These are phyloP conservation scores for Pempheris klunzingeri DNA, from an alignment of 2,797 vertebrate genomes.

Conservation along the genomic window DNA sequence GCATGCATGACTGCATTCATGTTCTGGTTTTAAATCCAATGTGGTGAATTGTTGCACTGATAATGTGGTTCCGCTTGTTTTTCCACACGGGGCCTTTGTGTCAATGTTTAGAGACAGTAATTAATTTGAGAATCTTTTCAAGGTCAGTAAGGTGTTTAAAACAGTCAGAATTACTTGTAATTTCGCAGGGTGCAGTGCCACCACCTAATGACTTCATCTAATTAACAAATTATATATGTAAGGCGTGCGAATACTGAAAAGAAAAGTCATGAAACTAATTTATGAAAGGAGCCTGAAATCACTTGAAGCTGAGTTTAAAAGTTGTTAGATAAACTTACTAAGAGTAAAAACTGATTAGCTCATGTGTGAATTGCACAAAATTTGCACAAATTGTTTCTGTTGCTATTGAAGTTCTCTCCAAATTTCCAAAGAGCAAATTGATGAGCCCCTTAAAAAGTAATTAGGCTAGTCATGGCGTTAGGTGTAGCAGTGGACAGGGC, in stretches of 20 bases:
- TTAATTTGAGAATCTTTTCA: slow-evolving; percentile 36
- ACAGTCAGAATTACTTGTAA: not conserved
- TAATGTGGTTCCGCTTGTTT: slow-evolving; percentile 34
- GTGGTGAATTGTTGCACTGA: slow-evolving; percentile 42
- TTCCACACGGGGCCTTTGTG: slow-evolving; percentile 6
- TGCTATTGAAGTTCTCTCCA: slow-evolving; percentile 46
- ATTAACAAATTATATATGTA: not conserved
- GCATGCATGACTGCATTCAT: slow-evolving; percentile 49
- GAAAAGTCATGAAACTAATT: not conserved
- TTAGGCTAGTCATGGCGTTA: slow-evolving; percentile 71
- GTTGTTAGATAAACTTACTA: slow-evolving; percentile 50
- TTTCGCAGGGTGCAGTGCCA: slow-evolving; percentile 6
- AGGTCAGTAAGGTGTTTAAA: slow-evolving; percentile 24
- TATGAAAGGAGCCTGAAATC: not conserved
- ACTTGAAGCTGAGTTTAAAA: slow-evolving; percentile 15
- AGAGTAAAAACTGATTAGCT: slow-evolving; percentile 42
- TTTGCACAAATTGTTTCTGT: slow-evolving; percentile 37
- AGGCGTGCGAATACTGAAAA: not conserved
- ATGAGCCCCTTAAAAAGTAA: slow-evolving; percentile 84
- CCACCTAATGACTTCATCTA: not conserved
- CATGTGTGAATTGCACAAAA: slow-evolving; percentile 32
- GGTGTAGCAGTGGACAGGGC: slow-evolving; percentile 54
- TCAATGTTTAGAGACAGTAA: slow-evolving; percentile 5
- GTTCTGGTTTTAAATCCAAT: slow-evolving; percentile 48
- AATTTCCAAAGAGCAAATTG: slow-evolving; percentile 70